Base-by-base conservation (phyloP, 2,888 invertebrate genomes). In the Oxystoma pomonae region DNA sequence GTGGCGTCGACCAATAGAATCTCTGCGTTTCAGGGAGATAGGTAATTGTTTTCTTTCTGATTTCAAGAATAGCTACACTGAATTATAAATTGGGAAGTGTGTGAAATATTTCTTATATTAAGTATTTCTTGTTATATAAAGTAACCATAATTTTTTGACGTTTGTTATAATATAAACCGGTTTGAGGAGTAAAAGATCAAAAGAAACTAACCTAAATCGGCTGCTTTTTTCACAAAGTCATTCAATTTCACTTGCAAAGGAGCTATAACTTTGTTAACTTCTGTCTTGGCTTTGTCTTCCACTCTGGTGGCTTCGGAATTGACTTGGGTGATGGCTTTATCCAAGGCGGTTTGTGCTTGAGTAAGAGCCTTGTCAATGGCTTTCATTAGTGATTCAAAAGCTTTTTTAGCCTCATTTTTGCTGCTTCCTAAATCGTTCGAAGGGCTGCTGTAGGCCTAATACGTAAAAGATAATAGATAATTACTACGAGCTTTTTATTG, bases 331-430 rank as follows among this genome's bases (percentile, higher is more conserved):
- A 67, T 3, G 18, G 67, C 67, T n/a, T 63, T 61, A 50, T 67
- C 59, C 3, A 67, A 52, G 9, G 59, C 55, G 1, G 55, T 17
- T 55, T 67, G 61, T 9, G 65, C 65, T 58, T 57, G 17, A n/a
- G 65, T 65, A 21, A 67, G 50, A 12, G 63, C 65, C 50, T 59
- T 65, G 53, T 67, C 67, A 2, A 67, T 63, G 20, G 16, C 60
- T 35, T 57, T 62, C 61, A 67, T 59, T 35, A 67, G 7, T 3
- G 59, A 12, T 19, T 67, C 61, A 20, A 67, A 60, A 9, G 65
- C 65, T 16, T 63, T 65, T 58, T 67, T 63, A 2, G 22, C 67
- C 1, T 67, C 63, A 55, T 67, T 63, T 60, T 67, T 65, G 55
- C 59, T 55, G 3, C 60, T 60, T 61, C 51, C 7, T 20, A 61